Conservation (phyloP, 1,140 invertebrate species). For the Gonioctena quinquepunctata region DNA sequence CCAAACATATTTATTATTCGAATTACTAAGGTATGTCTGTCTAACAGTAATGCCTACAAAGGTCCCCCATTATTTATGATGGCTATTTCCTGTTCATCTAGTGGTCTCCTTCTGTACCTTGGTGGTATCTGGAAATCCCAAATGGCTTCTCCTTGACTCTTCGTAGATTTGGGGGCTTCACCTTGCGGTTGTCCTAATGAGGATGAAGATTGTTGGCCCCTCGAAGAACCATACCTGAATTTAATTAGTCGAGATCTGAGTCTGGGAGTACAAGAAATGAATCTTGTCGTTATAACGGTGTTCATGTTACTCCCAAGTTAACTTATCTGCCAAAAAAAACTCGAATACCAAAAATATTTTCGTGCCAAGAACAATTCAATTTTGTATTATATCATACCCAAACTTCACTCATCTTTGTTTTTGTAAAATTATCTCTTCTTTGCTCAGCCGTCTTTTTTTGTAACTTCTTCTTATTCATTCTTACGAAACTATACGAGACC, state of each 20-base stretch:
- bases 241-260: constrained; percentile 37
- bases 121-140: constrained; percentile 49
- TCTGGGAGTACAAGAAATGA: constrained; percentile 33
- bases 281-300: constrained; percentile 25
- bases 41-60: constrained; percentile 11
- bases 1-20: no score
- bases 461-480: no score
- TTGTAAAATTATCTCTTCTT: no score
- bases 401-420: no score
- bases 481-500: no score
- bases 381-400: no score
- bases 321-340: neutral
- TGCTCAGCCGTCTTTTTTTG: no score
- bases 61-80: constrained; percentile 48
- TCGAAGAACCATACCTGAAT: constrained; percentile 46
- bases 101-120: constrained; percentile 39
- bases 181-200: constrained; percentile 1
- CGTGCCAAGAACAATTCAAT: no score
- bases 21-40: no score
- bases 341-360: no score
- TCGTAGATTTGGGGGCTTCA: neutral
- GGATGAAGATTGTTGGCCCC: constrained; percentile 22
- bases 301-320: constrained; percentile 18
- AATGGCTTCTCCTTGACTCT: constrained; percentile 31
- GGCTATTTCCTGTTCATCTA: constrained; percentile 45